Evolutionary conservation across 2,797 vertebrate species (phyloP).

Genomic region (Micropoecilia bifurca): DNA sequence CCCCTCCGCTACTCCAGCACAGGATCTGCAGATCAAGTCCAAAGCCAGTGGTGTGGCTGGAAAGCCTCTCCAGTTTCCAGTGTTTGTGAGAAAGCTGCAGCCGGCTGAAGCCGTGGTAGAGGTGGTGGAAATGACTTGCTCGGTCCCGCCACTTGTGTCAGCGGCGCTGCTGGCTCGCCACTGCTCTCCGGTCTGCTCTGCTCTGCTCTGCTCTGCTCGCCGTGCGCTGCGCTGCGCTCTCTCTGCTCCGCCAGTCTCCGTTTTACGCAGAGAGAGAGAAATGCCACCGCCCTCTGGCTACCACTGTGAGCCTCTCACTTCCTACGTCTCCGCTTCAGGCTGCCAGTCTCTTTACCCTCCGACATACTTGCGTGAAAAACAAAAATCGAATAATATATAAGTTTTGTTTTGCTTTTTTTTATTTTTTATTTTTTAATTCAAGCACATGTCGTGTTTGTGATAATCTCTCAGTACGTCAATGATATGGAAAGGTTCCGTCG

Average conservation of each 20-base stretch:
- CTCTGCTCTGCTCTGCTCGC: conserved; percentile 29
- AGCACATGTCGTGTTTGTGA: too few relatives aligned
- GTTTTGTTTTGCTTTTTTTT: too few relatives aligned
- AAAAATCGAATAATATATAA: too few relatives aligned
- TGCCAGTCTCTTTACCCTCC: conserved; percentile 1
- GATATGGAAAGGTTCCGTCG: background rate
- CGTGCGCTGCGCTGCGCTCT: conserved; percentile 42
- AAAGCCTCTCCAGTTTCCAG: conserved; percentile 42
- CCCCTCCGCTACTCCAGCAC: conserved; percentile 39
- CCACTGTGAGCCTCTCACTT: conserved; percentile 30
- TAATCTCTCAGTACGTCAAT: background rate
- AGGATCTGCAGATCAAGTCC: conserved; percentile 43
- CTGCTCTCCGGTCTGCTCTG: conserved; percentile 32
- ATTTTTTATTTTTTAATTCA: background rate
- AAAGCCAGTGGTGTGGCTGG: conserved; percentile 10
- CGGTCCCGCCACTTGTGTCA: conserved; percentile 57
- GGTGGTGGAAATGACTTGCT: conserved; percentile 46
- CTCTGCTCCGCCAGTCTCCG: conserved; percentile 55
- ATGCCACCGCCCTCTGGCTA: conserved; percentile 81
- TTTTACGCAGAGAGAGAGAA: conserved; percentile 73
- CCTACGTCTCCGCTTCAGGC: conserved; percentile 20
- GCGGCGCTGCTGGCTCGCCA: conserved; percentile 56
- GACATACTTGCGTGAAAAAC: background rate
- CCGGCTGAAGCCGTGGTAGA: conserved; percentile 38
- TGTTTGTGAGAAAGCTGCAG: conserved; percentile 44